Conservation (phyloP, 2,113 vertebrate species). For the Onychostoma macrolepis region DNA sequence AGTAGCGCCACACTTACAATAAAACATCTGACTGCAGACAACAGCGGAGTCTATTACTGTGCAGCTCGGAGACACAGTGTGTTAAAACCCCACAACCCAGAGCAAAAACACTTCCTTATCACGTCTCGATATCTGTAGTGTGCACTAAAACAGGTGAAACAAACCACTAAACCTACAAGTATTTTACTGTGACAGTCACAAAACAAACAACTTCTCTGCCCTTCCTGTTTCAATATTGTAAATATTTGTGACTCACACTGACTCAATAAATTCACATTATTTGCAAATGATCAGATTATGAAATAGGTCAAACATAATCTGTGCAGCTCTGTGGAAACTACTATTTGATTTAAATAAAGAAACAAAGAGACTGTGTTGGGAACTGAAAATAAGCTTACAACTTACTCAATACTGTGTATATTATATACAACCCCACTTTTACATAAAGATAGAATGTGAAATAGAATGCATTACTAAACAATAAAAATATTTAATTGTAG, state of each 20-base stretch:
- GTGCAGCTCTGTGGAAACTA: no score
- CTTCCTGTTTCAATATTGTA: not conserved
- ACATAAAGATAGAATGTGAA: no score
- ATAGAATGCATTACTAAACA: no score
- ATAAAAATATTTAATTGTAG: no score
- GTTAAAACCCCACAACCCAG: constrained; percentile 11
- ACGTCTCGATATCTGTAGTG: not conserved
- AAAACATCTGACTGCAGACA: not conserved
- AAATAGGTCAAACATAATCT: no score
- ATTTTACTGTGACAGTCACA: not conserved
- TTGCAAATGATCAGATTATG: no score
- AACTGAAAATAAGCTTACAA: no score
- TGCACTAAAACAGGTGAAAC: not conserved
- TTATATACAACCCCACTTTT: no score
- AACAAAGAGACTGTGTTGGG: no score
- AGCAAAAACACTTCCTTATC: constrained; percentile 40
- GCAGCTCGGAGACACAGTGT: constrained; percentile 49
- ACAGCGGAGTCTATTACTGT: constrained; percentile 44
- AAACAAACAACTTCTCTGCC: not conserved
- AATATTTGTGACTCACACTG: not conserved
- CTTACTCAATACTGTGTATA: no score
- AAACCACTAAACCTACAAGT: not conserved
- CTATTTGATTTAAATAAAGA: no score
- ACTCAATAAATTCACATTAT: no score
- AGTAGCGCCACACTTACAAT: not conserved